phyloP scores from a whole-genome alignment of 2,113 vertebrate genomes.

The Peromyscus leucopus region DNA sequence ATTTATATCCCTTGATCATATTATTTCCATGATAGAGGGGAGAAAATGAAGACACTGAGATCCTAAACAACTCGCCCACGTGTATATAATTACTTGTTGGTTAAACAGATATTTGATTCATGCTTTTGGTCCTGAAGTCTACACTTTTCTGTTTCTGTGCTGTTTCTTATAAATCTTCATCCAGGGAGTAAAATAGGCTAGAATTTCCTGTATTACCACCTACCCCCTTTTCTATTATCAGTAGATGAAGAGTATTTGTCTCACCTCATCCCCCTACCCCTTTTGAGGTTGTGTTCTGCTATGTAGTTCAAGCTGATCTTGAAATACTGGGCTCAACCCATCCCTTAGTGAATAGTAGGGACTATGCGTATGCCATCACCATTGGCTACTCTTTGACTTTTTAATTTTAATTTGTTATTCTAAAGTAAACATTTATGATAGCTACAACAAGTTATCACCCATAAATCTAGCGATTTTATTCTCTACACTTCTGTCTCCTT shows the following conservation, averaged over 20 bases:
- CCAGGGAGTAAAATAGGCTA: background rate
- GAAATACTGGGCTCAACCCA: background rate
- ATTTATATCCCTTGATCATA: background rate
- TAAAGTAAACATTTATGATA: background rate
- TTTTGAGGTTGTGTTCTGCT: background rate
- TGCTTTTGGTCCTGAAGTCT: background rate
- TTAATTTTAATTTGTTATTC: background rate
- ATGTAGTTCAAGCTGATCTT: background rate
- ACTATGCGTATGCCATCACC: too few relatives aligned
- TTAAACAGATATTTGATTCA: background rate
- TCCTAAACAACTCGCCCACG: background rate
- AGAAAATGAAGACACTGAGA: background rate
- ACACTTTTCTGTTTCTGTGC: background rate
- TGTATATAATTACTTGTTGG: background rate
- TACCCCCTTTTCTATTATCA: background rate
- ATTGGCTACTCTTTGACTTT: background rate
- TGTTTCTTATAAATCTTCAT: background rate
- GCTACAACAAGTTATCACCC: background rate
- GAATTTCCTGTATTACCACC: background rate
- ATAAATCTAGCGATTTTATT: background rate
- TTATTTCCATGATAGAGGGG: background rate
- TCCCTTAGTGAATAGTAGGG: background rate
- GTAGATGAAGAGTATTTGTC: background rate
- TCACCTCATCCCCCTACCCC: background rate
- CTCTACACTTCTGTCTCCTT: constrained; percentile 45